These are phyloP conservation scores for Eupelmus urozonus DNA, from an alignment of 2,888 invertebrate genomes.

Conservation along the genomic window DNA sequence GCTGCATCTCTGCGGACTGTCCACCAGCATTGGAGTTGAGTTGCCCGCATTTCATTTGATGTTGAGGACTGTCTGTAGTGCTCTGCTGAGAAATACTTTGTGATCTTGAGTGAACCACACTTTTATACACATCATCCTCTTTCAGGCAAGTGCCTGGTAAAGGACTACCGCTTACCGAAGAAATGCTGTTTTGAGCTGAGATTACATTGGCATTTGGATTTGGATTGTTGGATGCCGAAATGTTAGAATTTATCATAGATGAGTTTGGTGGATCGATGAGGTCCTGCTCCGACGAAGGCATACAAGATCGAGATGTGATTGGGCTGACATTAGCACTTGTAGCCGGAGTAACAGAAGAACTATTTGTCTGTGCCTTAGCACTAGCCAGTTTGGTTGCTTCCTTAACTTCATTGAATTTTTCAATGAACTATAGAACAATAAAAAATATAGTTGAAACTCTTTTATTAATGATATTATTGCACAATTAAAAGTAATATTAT, in stretches of 20 bases:
- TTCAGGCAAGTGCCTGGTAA: conserved; percentile 72
- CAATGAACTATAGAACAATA: conserved; percentile 87
- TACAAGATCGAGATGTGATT: conserved; percentile 84
- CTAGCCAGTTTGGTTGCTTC: conserved; percentile 91
- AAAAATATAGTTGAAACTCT: conserved; percentile 2
- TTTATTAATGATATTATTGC: background rate
- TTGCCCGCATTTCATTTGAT: conserved; percentile 77
- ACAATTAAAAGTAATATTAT: conserved; percentile 2
- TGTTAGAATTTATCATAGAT: conserved; percentile 77
- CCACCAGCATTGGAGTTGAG: conserved; percentile 66
- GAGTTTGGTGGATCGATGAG: conserved; percentile 80
- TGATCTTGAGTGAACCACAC: conserved; percentile 74
- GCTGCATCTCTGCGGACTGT: conserved; percentile 86
- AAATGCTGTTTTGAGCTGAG: conserved; percentile 74
- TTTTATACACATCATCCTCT: conserved; percentile 75
- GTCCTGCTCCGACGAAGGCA: conserved; percentile 77
- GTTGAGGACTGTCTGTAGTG: conserved; percentile 82
- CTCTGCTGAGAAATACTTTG: conserved; percentile 75
- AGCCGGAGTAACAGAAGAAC: conserved; percentile 88
- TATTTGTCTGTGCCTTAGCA: conserved; percentile 80
- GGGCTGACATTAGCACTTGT: conserved; percentile 94
- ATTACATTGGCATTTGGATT: conserved; percentile 75
- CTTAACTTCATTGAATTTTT: conserved; percentile 98
- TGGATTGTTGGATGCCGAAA: conserved; percentile 75
- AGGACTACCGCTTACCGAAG: conserved; percentile 75